These are phyloP conservation scores for Dermatemys mawii DNA, from an alignment of 2,113 vertebrate species.

Conservation along the genomic window DNA sequence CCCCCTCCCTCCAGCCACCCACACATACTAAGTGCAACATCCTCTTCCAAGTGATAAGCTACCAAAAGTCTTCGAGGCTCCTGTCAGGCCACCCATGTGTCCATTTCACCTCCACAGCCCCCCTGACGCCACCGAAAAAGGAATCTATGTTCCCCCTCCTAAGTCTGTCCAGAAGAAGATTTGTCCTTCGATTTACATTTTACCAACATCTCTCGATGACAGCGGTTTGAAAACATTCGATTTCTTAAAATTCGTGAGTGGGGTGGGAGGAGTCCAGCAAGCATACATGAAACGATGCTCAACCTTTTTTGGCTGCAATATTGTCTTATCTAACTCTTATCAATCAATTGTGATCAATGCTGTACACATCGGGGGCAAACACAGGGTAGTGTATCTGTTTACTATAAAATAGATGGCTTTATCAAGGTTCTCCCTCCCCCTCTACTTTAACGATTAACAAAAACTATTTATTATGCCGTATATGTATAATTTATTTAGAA, in stretches of 20 bases:
- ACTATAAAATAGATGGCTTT: constrained; percentile 2
- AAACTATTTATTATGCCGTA: accelerated
- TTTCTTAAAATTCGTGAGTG: constrained; percentile 32
- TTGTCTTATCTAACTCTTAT: constrained; percentile 14
- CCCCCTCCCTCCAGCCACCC: not conserved
- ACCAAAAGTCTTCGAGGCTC: not conserved
- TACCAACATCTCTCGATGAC: not conserved
- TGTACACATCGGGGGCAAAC: not conserved
- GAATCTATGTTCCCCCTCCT: not conserved
- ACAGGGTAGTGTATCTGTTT: not conserved
- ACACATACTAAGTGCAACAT: not conserved
- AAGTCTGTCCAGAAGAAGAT: accelerated
- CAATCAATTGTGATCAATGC: constrained; percentile 25
- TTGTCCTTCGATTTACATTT: not conserved
- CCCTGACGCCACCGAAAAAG: not conserved
- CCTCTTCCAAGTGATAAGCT: not conserved
- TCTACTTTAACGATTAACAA: not conserved
- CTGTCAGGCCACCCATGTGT: not conserved
- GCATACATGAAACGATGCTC: constrained; percentile 11
- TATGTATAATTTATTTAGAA: not conserved
- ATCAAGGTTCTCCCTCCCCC: not conserved
- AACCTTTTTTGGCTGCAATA: not conserved
- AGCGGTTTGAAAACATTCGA: constrained; percentile 5
- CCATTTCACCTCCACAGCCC: not conserved
- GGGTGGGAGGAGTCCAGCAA: not conserved